A percentile compares a stretch with the other conserved stretches of the same genome.
Evolutionary conservation across 2,888 invertebrate species (phyloP).

Genomic region (Lissonota sp.): DNA sequence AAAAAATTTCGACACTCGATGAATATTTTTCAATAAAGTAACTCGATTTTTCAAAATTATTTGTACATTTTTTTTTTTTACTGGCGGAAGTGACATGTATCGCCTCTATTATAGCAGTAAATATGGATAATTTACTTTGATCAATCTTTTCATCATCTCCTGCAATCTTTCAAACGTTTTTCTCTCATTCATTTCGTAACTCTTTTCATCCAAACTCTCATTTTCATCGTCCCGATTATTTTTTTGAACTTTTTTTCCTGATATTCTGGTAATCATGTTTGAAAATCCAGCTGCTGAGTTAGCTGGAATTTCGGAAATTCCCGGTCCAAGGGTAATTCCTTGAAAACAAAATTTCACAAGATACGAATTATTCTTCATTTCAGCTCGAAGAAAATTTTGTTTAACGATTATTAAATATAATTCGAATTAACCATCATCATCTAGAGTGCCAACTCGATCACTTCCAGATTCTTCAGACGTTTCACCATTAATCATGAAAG

Average conservation of each 20-base stretch:
- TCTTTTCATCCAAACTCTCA: neutral
- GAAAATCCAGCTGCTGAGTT: slow-evolving; percentile 5
- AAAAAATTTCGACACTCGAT: no score
- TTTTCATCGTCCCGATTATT: slow-evolving; percentile 1
- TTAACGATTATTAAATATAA: slow-evolving; percentile 5
- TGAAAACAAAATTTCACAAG: slow-evolving; percentile 7
- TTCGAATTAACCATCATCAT: slow-evolving; percentile 15
- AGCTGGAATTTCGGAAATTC: slow-evolving; percentile 39
- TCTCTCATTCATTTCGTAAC: slow-evolving; percentile 4
- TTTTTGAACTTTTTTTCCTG: neutral
- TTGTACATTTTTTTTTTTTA: no score
- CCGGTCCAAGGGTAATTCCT: slow-evolving; percentile 52
- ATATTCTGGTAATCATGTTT: neutral
- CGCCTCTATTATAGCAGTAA: neutral
- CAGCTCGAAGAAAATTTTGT: no score
- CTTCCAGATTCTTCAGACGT: neutral
- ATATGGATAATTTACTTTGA: slow-evolving; percentile 23
- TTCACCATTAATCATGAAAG: slow-evolving; percentile 10
- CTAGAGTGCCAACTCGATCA: slow-evolving; percentile 38
- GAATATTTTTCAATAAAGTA: no score
- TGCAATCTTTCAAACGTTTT: slow-evolving; percentile 42
- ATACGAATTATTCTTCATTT: no score
- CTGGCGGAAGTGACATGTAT: no score
- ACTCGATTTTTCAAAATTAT: no score
- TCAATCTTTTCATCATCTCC: slow-evolving; percentile 36